Percentiles rank a stretch among this genome's conserved stretches.
phyloP scores from a whole-genome alignment of 2,797 vertebrate species.

The Hippoglossus hippoglossus region DNA sequence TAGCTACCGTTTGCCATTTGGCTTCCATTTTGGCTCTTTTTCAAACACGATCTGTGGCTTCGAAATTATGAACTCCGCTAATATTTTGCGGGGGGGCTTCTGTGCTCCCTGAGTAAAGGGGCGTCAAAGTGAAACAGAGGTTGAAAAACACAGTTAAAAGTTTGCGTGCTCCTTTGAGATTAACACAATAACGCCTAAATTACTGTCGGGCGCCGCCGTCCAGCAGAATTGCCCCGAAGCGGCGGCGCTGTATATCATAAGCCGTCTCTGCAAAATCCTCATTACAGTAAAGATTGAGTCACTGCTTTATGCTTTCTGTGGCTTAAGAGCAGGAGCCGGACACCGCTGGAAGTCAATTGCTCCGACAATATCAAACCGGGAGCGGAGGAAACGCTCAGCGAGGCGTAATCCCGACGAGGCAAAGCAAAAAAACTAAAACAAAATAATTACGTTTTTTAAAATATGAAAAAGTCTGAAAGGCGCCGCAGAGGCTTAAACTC shows the following conservation, averaged over 20 bases:
- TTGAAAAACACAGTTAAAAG: conserved; percentile 47
- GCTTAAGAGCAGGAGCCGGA: conserved; percentile 64
- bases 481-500: conserved; percentile 51
- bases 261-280: conserved; percentile 57
- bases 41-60: conserved; percentile 42
- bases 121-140: conserved; percentile 52
- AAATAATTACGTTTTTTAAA: conserved; percentile 4
- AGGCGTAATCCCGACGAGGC: conserved; percentile 59
- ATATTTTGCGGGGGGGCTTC: neutral
- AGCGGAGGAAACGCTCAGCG: conserved; percentile 53
- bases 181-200: conserved; percentile 48
- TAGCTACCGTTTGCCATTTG: conserved; percentile 67
- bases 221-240: conserved; percentile 29
- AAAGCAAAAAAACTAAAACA: conserved; percentile 33
- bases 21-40: conserved; percentile 50
- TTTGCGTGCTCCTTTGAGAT: conserved; percentile 51
- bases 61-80: conserved; percentile 29
- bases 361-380: conserved; percentile 60
- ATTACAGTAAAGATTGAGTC: conserved; percentile 67
- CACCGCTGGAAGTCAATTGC: conserved; percentile 67
- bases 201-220: conserved; percentile 29
- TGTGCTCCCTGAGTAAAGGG: conserved; percentile 18
- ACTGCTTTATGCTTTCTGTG: conserved; percentile 54
- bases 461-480: conserved; percentile 28
- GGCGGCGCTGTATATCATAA: conserved; percentile 53